Percentiles rank a stretch among this genome's conserved stretches.
Conservation (phyloP, 2,113 vertebrate species). For the Bambusicola thoracicus region DNA sequence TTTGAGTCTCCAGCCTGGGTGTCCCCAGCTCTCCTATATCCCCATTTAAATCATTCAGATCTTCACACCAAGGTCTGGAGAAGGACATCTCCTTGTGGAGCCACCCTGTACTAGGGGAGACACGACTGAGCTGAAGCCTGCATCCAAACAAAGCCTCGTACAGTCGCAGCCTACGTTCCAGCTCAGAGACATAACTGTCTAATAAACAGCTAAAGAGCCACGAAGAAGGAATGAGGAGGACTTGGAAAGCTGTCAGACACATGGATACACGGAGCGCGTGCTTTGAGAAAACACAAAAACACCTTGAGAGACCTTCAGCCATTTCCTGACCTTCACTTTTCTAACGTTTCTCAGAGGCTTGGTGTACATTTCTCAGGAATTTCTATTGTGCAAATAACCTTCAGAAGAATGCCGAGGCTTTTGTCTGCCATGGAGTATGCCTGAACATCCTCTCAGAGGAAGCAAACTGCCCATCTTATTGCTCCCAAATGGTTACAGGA, state of each 20-base stretch:
- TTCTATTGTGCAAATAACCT: constrained; percentile 36
- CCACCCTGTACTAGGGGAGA: not conserved
- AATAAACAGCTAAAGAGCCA: not conserved
- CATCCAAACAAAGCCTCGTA: not conserved
- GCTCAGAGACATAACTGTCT: not conserved
- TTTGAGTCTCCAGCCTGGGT: not conserved
- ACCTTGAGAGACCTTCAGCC: constrained; percentile 45
- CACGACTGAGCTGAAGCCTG: not conserved
- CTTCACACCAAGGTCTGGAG: not conserved
- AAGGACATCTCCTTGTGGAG: not conserved
- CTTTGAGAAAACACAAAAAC: constrained; percentile 39
- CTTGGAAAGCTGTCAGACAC: constrained; percentile 22
- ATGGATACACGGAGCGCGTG: fast-evolving
- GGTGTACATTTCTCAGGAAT: not conserved
- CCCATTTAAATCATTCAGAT: not conserved
- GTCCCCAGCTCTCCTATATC: not conserved
- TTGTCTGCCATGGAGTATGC: not conserved
- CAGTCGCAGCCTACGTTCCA: not conserved
- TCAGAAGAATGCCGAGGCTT: constrained; percentile 10
- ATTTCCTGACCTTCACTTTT: constrained; percentile 30
- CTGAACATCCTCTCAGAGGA: constrained; percentile 63
- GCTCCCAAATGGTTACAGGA: constrained; percentile 42
- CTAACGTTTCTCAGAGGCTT: not conserved
- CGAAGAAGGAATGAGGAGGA: not conserved
- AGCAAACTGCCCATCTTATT: constrained; percentile 51